Base-by-base conservation (phyloP, 2,888 invertebrate species). In the Chloromyia formosa region DNA sequence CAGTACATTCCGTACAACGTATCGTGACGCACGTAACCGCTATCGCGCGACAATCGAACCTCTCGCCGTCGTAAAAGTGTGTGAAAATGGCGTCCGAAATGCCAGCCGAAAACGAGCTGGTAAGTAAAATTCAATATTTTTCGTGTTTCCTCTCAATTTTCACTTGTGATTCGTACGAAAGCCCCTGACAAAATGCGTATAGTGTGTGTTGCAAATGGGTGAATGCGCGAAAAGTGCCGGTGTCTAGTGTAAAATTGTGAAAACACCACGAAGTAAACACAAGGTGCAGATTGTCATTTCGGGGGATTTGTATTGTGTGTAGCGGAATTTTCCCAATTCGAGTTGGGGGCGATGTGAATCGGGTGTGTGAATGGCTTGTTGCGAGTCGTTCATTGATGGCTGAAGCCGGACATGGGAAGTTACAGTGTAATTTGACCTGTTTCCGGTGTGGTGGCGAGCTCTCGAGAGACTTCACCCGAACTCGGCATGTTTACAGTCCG, bases 11-110 rank as follows among this genome's bases (percentile, higher is more conserved):
- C 42, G 45, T 49, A 49, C 56, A 56, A 56, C 56, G 56, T 18
- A 20, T 56, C 66, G 66, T 22, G 66, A 66, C 66, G 66, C 45
- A 66, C 45, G 42, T 22, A 66, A 42, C 16, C 9, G 27, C 23
- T 40, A 40, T 35, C 49, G 56, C 45, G 35, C 35, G 58, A 74
- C 68, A 66, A 20, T 23, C 53, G 76, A 71, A 64, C 42, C 20
- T 14, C 58, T 78, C 78, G 80, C 79, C 80, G 77, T 62, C 35
- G 66, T 66, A 66, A 69, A 69, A 71, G 71, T 71, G 69, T 58
- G 72, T 60, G 61, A 81, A 82, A 82, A 82, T 82, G 82, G 82
- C 81, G 81, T 82, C 82, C 78, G 80, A 79, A 77, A 79, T 80
- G 80, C 80, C 80, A 80, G 80, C 79, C 78, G 78, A 78, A 75